Evolutionary conservation across 2,888 invertebrate species (phyloP).

Genomic region (Onchidella celtica): DNA sequence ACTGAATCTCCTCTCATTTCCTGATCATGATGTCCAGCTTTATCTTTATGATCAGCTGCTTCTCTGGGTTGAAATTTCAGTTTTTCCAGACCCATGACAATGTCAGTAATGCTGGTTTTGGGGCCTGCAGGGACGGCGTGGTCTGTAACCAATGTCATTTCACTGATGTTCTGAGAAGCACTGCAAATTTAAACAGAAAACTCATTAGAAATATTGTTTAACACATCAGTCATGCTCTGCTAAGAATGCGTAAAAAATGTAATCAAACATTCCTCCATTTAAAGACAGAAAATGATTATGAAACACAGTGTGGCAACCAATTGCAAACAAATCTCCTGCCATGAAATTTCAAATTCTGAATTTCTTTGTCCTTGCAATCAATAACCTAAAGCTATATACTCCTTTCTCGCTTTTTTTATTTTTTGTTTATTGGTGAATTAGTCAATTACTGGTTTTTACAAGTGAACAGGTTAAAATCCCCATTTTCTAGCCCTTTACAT

Average conservation of each 20-base stretch:
- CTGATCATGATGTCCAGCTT: background rate
- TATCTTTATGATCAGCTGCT: background rate
- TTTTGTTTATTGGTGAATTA: no score
- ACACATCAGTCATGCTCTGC: no score
- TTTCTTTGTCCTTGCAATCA: no score
- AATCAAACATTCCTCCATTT: no score
- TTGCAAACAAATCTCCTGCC: background rate
- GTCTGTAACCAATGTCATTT: background rate
- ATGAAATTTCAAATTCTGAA: background rate
- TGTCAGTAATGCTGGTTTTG: background rate
- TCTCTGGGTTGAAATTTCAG: background rate
- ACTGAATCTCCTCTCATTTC: constrained; percentile 36
- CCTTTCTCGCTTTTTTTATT: no score
- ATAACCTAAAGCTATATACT: no score
- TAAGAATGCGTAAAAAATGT: no score
- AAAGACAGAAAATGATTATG: no score
- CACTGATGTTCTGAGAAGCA: background rate
- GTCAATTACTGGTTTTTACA: no score
- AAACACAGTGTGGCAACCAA: background rate
- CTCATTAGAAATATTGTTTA: no score
- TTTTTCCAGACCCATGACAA: constrained; percentile 1
- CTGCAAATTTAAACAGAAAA: background rate
- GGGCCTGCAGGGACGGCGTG: background rate
- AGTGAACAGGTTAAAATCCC: no score
- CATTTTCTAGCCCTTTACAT: no score